Conservation (phyloP, 2,888 invertebrate genomes). For the Labia minor region DNA sequence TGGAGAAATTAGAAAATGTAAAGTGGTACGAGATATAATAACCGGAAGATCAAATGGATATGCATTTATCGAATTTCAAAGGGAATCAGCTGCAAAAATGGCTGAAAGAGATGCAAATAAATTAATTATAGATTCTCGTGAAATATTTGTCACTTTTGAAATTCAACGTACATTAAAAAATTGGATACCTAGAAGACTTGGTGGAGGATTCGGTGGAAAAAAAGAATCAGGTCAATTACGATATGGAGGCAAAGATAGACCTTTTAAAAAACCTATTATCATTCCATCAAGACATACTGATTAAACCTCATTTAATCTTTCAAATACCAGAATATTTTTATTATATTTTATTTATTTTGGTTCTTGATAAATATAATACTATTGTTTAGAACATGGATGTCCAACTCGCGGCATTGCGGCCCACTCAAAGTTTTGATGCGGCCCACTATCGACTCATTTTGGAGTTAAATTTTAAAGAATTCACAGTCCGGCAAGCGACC, state of each 20-base stretch:
- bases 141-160: conserved; percentile 67
- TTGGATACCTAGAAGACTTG: conserved; percentile 72
- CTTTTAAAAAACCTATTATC: conserved; percentile 56
- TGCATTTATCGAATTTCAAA: conserved; percentile 73
- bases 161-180: conserved; percentile 58
- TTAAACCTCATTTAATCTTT: no score
- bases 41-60: conserved; percentile 75
- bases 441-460: no score
- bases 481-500: no score
- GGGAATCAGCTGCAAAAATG: conserved; percentile 45
- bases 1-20: conserved; percentile 52
- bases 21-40: conserved; percentile 65
- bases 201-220: conserved; percentile 78
- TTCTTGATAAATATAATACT: no score
- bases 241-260: conserved; percentile 71
- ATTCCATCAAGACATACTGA: conserved; percentile 14
- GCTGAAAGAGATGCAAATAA: conserved; percentile 52
- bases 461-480: no score
- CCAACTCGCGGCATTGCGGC: no score
- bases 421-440: no score
- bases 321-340: no score
- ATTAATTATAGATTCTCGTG: conserved; percentile 51
- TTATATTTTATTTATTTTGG: no score
- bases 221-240: conserved; percentile 79
- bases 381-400: no score